Base-by-base conservation (phyloP, 2,113 vertebrate species). In the Rallus limicola region DNA sequence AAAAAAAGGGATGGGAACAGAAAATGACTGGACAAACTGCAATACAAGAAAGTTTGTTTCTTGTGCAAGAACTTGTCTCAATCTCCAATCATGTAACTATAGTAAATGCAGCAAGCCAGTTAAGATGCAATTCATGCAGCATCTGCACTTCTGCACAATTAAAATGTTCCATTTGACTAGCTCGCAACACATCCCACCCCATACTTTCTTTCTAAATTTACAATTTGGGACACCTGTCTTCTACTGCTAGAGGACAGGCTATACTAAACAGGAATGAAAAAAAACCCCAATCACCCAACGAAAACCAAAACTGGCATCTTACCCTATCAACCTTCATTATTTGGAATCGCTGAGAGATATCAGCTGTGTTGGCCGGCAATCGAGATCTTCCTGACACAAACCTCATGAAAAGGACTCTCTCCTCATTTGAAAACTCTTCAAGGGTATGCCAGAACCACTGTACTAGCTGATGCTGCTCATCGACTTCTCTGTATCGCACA, bases 271-370 rank as follows among this genome's bases (percentile, higher is more conserved):
- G 36, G 28, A 64, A 77, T 52, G 6, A 44, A 14, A 53, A 26
- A 18, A 23, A 46, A 14, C 8, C 16, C 14, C 26, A 26, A 28
- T 18, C 16, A 56, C 33, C 25, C 6, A 75, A 21, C 16, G 19
- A 26, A 10, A 38, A 17, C 7, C 2, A 5, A 58, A 78, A 26
- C 1, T 8, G 64, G 28, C 33, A 28, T 79, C 98, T 98, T 97
- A 99, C 98, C 98, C 98, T 95, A 97, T 99, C 98, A 88, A 99
- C 98, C 98, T 99, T 99, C 98, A 99, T 99, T 93, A 99, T 98
- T 90, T 99, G 98, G 96, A 99, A 99, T 80, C 98, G 97, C 98
- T 99, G 98, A 63, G 98, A 99, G 81, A 99, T 99, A 93, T 99
- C 98, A 7, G 98, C 98, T 33, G 98, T 98, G 98, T 99, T 99